Percentiles rank a stretch among this genome's conserved stretches.
These are phyloP conservation scores for Heliconius charithonia DNA, from an alignment of 2,888 invertebrate genomes.

Conservation along the genomic window DNA sequence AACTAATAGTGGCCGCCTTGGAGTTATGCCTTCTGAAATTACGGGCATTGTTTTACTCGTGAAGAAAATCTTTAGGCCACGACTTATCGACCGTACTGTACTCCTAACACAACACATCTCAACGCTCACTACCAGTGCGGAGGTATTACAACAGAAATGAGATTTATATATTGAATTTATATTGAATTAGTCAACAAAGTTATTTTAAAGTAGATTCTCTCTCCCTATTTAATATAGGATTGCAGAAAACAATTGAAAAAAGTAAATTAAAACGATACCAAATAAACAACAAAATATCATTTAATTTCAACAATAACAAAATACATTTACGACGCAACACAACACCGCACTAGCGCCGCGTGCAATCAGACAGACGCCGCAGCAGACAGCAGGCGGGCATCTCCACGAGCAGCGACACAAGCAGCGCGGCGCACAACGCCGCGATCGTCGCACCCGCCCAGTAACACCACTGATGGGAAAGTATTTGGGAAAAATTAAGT, in stretches of 20 bases:
- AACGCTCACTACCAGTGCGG: no score
- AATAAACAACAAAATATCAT: constrained; percentile 6
- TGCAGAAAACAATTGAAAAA: neutral
- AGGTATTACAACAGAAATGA: no score
- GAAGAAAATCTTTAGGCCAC: no score
- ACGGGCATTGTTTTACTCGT: no score
- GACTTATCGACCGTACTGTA: no score
- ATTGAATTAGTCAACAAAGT: no score
- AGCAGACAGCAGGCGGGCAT: constrained; percentile 84
- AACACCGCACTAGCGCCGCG: constrained; percentile 48
- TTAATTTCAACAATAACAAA: constrained; percentile 1
- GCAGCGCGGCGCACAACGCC: constrained; percentile 70
- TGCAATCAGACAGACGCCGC: constrained; percentile 74
- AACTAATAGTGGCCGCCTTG: no score
- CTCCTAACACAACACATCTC: no score
- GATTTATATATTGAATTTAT: no score
- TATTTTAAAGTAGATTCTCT: neutral
- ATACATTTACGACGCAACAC: neutral
- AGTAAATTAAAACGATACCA: neutral
- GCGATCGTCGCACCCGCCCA: constrained; percentile 78
- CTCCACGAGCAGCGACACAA: constrained; percentile 83
- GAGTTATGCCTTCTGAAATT: no score
- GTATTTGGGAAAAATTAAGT: neutral
- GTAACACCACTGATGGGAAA: constrained; percentile 74
- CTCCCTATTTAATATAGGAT: neutral